phyloP scores from a whole-genome alignment of 2,888 invertebrate species.

The Bimastos eiseni region DNA sequence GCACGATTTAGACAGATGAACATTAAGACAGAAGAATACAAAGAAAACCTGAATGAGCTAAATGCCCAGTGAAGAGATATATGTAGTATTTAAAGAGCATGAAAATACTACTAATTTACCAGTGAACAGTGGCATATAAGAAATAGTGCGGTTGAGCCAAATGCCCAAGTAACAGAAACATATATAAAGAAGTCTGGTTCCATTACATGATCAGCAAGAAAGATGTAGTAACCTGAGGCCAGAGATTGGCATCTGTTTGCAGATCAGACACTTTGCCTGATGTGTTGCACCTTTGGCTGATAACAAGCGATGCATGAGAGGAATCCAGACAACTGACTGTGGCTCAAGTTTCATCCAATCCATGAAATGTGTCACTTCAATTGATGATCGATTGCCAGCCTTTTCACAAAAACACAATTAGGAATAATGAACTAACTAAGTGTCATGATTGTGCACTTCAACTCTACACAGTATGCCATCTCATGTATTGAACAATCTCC shows the following conservation, averaged over 20 bases:
- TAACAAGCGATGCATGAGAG: constrained; percentile 91
- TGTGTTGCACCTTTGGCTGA: constrained; percentile 93
- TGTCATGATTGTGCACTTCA: background rate
- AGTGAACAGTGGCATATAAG: too few relatives aligned
- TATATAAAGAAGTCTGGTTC: too few relatives aligned
- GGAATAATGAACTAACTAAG: background rate
- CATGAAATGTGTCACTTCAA: constrained; percentile 76
- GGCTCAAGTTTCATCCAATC: constrained; percentile 97
- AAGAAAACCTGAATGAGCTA: background rate
- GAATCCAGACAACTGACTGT: constrained; percentile 97
- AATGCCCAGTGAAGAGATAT: background rate
- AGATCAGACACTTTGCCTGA: constrained; percentile 97
- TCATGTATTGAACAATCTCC: background rate
- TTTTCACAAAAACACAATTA: background rate
- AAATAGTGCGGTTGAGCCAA: too few relatives aligned
- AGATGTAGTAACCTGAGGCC: constrained; percentile 79
- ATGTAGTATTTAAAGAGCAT: too few relatives aligned
- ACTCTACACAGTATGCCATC: background rate
- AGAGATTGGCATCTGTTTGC: constrained; percentile 95
- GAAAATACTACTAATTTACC: too few relatives aligned
- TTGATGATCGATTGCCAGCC: constrained; percentile 18
- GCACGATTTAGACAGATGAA: background rate
- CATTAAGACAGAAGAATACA: background rate
- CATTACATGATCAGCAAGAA: background rate
- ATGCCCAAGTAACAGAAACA: too few relatives aligned